Conservation (phyloP, 2,797 vertebrate genomes). For the Meriones psammophilus region DNA sequence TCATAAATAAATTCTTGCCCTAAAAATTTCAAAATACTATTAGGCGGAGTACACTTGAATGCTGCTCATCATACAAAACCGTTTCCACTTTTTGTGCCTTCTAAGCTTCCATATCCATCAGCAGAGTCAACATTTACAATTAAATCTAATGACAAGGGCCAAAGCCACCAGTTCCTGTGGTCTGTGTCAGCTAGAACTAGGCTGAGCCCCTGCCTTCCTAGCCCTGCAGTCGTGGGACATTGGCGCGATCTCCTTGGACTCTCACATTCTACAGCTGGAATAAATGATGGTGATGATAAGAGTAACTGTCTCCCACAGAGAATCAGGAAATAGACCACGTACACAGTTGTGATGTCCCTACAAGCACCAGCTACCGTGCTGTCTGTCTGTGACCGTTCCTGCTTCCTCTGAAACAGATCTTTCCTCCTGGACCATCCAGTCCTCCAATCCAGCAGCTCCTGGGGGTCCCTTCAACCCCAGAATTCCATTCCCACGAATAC, state of each 20-base stretch:
- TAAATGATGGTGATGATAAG: not conserved
- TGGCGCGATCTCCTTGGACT: not conserved
- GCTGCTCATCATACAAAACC: not conserved
- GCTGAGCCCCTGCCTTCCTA: not conserved
- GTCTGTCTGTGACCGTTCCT: not conserved
- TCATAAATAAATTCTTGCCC: not conserved
- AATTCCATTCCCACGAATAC: not conserved
- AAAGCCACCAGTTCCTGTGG: conserved; percentile 11
- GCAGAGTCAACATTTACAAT: conserved; percentile 4
- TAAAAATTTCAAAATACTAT: conserved; percentile 11
- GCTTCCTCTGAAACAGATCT: not conserved
- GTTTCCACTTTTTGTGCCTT: not conserved
- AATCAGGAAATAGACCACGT: not conserved
- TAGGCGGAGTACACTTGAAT: not conserved
- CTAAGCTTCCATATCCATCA: not conserved
- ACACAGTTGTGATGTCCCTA: not conserved
- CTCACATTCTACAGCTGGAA: not conserved
- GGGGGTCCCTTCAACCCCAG: not conserved
- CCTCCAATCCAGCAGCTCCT: not conserved
- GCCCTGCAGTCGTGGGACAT: not conserved
- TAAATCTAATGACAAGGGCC: not conserved
- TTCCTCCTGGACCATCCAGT: not conserved
- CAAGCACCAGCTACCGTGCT: not conserved
- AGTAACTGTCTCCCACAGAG: not conserved
- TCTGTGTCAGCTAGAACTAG: not conserved